Evolutionary conservation across 1,140 invertebrate genomes (phyloP).

Genomic region (Bombus soroeensis): DNA sequence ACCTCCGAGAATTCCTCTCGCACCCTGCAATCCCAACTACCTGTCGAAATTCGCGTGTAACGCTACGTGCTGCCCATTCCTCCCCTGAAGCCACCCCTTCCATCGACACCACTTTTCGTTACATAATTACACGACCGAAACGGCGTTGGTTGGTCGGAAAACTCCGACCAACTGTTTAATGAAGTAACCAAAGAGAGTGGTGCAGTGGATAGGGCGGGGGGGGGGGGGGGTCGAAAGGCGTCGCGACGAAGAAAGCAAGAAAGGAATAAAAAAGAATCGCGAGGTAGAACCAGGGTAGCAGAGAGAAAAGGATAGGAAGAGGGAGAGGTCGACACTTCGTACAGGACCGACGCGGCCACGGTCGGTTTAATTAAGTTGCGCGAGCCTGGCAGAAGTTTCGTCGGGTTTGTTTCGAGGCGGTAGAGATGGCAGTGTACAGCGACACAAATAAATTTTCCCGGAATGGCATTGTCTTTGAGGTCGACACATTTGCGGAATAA

Average conservation of each 20-base stretch:
- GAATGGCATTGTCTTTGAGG: conserved; percentile 78
- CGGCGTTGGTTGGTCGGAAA: background rate
- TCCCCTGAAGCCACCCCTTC: background rate
- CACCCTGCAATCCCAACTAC: background rate
- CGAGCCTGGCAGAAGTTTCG: conserved; percentile 73
- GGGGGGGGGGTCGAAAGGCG: background rate
- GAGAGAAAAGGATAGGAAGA: conserved; percentile 23
- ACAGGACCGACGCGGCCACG: conserved; percentile 64
- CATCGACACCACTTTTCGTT: background rate
- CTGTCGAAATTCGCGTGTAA: background rate
- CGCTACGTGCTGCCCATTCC: background rate
- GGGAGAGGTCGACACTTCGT: conserved; percentile 67
- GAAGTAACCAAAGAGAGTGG: background rate
- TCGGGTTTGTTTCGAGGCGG: conserved; percentile 67
- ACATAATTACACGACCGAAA: conserved; percentile 4
- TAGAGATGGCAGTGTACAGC: conserved; percentile 63
- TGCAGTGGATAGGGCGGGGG: background rate
- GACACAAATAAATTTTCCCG: conserved; percentile 77
- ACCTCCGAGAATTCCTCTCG: background rate
- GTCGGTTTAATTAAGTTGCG: conserved; percentile 75
- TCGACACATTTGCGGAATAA: conserved; percentile 77
- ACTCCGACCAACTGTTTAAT: background rate
- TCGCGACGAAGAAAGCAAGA: background rate
- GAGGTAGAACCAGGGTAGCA: background rate
- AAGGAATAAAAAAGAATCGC: background rate